Conservation (phyloP, 2,113 vertebrate genomes). For the Carettochelys insculpta region DNA sequence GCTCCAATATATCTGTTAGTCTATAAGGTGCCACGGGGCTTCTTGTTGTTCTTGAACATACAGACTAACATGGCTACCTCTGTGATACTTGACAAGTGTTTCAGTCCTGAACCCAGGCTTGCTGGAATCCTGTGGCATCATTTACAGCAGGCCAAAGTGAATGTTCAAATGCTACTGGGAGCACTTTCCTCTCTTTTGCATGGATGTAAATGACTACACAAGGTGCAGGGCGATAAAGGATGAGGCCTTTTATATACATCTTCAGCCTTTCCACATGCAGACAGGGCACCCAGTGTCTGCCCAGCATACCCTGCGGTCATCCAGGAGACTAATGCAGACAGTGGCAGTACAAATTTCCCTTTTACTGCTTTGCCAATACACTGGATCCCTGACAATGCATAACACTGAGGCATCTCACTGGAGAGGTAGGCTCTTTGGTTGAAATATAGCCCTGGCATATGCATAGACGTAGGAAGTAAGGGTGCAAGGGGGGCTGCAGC, state of each 20-base stretch:
- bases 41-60: too few relatives aligned
- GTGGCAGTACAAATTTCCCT: neutral
- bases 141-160: neutral
- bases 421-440: fast-evolving
- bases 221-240: neutral
- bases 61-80: too few relatives aligned
- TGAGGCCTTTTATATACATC: neutral
- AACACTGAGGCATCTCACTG: fast-evolving
- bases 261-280: neutral
- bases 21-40: too few relatives aligned
- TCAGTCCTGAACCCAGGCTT: too few relatives aligned
- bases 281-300: neutral
- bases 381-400: fast-evolving
- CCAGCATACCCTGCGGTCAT: neutral
- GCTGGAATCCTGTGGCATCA: neutral
- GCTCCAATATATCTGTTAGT: too few relatives aligned
- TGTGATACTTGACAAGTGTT: too few relatives aligned
- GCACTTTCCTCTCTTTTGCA: neutral
- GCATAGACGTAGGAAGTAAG: too few relatives aligned
- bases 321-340: neutral
- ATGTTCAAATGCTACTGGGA: neutral
- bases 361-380: fast-evolving
- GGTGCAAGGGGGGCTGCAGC: too few relatives aligned
- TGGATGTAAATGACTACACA: fast-evolving
- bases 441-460: neutral